Percentiles rank a stretch among this genome's conserved stretches.
Evolutionary conservation across 2,113 vertebrate species (phyloP).

Genomic region (Ptyas mucosa): DNA sequence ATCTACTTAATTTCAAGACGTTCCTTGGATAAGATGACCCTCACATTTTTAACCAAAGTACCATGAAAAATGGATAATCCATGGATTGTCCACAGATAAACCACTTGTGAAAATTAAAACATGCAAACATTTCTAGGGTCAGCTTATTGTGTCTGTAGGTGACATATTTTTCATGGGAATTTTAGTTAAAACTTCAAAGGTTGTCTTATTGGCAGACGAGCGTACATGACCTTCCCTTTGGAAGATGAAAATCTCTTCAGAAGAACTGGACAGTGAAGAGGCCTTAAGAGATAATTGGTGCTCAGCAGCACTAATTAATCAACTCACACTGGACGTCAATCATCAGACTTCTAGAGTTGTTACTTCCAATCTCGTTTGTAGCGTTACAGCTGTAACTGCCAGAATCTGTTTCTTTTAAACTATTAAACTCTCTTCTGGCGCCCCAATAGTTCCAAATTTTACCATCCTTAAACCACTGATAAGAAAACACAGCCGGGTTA

Average conservation of each 20-base stretch:
- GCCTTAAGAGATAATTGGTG: not conserved
- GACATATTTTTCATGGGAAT: not conserved
- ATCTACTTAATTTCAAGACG: not conserved
- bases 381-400: not conserved
- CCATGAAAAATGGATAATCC: not conserved
- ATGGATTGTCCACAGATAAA: not conserved
- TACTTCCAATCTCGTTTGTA: fast-evolving
- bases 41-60: not conserved
- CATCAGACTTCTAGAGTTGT: fast-evolving
- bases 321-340: constrained; percentile 9
- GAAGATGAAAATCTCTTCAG: too few relatives aligned
- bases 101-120: not conserved
- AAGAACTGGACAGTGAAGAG: not conserved
- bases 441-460: fast-evolving
- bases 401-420: not conserved
- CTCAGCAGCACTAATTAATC: not conserved
- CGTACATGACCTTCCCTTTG: not conserved
- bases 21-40: not conserved
- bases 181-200: not conserved
- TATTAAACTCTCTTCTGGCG: fast-evolving
- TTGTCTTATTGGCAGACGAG: not conserved
- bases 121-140: not conserved
- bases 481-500: fast-evolving
- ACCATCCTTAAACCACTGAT: not conserved
- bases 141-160: not conserved